Percentiles rank a stretch among this genome's conserved stretches.
Evolutionary conservation across 2,113 vertebrate genomes (phyloP).

Genomic region (Erpornis zantholeuca): DNA sequence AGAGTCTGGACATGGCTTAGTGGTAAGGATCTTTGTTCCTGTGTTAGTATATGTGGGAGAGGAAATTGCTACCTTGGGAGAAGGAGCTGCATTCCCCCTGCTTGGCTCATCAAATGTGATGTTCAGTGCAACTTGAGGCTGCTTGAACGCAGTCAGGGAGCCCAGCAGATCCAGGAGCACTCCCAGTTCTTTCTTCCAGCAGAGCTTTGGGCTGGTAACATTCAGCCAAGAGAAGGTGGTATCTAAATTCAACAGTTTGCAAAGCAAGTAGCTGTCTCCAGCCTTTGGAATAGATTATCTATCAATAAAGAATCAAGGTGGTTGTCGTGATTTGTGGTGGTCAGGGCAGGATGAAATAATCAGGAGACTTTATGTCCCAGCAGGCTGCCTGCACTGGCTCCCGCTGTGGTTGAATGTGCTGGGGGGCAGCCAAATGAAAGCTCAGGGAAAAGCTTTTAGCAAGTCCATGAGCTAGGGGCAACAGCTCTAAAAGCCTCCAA

Average conservation of each 20-base stretch:
- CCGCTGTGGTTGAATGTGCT: background rate
- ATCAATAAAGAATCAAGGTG: background rate
- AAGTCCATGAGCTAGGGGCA: background rate
- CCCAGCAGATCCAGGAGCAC: background rate
- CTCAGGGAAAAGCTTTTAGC: background rate
- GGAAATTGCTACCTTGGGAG: background rate
- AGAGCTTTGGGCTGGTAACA: background rate
- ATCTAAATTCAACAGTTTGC: background rate
- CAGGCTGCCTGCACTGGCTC: background rate
- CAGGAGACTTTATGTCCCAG: background rate
- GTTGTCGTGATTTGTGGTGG: background rate
- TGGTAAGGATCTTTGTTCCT: background rate
- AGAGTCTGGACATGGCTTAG: background rate
- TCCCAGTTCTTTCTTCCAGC: background rate
- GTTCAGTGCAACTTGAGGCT: background rate
- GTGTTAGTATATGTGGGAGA: background rate
- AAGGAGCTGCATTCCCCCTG: background rate
- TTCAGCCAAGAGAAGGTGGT: background rate
- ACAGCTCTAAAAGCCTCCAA: background rate
- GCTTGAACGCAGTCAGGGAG: accelerated
- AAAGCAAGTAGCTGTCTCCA: background rate
- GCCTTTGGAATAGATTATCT: background rate
- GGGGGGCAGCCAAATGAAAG: background rate
- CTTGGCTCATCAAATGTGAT: background rate
- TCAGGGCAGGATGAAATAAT: background rate